phyloP scores from a whole-genome alignment of 1,140 invertebrate genomes.

The Diprion similis region DNA sequence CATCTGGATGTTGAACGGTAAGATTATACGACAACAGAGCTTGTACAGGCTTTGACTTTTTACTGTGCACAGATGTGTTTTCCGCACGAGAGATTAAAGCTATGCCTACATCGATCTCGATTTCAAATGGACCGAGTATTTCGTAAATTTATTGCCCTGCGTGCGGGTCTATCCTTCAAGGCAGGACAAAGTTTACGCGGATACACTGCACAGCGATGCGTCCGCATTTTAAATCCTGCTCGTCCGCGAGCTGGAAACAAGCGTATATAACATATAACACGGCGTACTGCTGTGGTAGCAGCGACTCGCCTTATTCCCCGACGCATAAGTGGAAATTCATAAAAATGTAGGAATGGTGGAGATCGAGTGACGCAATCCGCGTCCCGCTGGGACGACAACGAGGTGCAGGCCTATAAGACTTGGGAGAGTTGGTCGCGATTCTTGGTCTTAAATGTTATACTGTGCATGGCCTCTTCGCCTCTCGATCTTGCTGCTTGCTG shows the following conservation, averaged over 20 bases:
- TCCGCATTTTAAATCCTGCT: background rate
- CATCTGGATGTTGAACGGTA: too few relatives aligned
- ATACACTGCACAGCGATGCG: background rate
- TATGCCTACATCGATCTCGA: background rate
- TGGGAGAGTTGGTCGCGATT: background rate
- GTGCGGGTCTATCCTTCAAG: too few relatives aligned
- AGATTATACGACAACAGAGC: too few relatives aligned
- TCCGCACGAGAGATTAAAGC: too few relatives aligned
- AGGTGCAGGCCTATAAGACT: background rate
- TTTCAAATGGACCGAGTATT: background rate
- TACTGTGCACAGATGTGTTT: too few relatives aligned
- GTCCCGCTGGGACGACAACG: background rate
- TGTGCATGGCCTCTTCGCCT: background rate
- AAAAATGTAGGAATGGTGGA: background rate
- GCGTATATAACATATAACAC: background rate
- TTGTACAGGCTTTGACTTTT: too few relatives aligned
- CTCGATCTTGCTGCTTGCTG: background rate
- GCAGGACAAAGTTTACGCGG: too few relatives aligned
- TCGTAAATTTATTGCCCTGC: too few relatives aligned
- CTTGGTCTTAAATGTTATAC: background rate
- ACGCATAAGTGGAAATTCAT: background rate
- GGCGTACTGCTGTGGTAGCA: background rate
- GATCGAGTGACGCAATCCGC: background rate
- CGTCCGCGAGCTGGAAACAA: background rate
- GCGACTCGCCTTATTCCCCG: slow-evolving; percentile 1